A percentile compares a stretch with the other conserved stretches of the same genome.
phyloP scores from a whole-genome alignment of 2,888 invertebrate species.

The Mythimna ferrago region DNA sequence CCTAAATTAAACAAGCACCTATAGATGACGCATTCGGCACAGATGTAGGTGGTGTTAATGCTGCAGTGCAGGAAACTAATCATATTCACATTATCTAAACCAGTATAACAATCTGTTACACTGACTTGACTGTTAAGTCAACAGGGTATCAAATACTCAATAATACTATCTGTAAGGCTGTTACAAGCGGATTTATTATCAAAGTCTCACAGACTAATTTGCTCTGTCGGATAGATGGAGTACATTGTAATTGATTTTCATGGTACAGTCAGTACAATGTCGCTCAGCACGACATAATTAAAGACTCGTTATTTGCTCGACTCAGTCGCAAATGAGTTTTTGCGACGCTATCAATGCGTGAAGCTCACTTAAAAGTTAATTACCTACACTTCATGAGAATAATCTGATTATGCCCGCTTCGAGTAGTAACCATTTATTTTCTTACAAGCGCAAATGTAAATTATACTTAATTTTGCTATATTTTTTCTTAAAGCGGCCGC shows the following conservation, averaged over 20 bases:
- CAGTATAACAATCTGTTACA: constrained; percentile 46
- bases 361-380: constrained; percentile 71
- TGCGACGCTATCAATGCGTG: constrained; percentile 66
- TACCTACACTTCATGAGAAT: constrained; percentile 69
- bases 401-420: constrained; percentile 67
- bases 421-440: constrained; percentile 59
- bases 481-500: constrained; percentile 42
- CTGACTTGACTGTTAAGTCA: constrained; percentile 49
- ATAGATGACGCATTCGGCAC: constrained; percentile 51
- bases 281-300: constrained; percentile 59
- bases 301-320: constrained; percentile 61
- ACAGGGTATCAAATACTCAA: constrained; percentile 54
- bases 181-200: constrained; percentile 58
- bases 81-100: constrained; percentile 56
- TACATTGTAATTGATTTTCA: constrained; percentile 63
- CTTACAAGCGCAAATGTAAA: constrained; percentile 52
- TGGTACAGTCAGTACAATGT: constrained; percentile 58
- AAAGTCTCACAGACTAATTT: constrained; percentile 58
- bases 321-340: constrained; percentile 62
- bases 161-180: constrained; percentile 51
- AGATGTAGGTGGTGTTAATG: constrained; percentile 36
- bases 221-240: constrained; percentile 53
- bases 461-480: constrained; percentile 59
- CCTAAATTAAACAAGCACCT: constrained; percentile 51
- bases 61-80: constrained; percentile 46